Conservation (phyloP, 2,888 invertebrate genomes). For the Lycaena phlaeas region DNA sequence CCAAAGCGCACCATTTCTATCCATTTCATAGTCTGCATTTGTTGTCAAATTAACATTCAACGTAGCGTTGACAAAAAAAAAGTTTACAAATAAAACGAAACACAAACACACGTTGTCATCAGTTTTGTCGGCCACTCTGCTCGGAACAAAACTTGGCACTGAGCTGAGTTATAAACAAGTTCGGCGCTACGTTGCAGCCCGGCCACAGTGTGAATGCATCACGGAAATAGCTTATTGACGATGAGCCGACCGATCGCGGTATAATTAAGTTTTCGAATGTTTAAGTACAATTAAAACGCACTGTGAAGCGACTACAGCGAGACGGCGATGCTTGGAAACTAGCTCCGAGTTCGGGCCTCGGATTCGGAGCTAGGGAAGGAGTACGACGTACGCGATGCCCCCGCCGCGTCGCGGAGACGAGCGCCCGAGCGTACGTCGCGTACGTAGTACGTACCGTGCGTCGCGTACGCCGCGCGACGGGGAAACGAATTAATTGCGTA, state of each 20-base stretch:
- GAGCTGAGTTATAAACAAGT: conserved; percentile 53
- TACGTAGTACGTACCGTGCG: background rate
- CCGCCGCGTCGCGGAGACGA: conserved; percentile 30
- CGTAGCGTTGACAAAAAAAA: conserved; percentile 12
- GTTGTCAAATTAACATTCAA: conserved; percentile 18
- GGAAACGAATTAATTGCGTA: conserved; percentile 5
- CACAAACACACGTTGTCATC: conserved; percentile 28
- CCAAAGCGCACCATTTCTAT: conserved; percentile 64
- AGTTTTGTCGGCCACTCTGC: conserved; percentile 52
- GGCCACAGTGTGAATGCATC: conserved; percentile 34
- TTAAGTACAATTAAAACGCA: too few relatives aligned
- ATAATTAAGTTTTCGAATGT: conserved; percentile 22
- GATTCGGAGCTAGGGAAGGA: conserved; percentile 44
- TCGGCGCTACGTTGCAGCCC: conserved; percentile 26
- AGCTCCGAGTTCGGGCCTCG: too few relatives aligned
- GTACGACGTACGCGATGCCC: conserved; percentile 33
- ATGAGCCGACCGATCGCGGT: conserved; percentile 21
- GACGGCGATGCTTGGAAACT: conserved; percentile 42
- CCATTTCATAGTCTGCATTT: conserved; percentile 65
- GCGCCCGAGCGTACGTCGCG: conserved; percentile 14
- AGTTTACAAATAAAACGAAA: conserved; percentile 25
- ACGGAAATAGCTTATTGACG: conserved; percentile 27
- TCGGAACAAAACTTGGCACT: conserved; percentile 36
- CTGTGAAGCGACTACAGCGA: conserved; percentile 34
- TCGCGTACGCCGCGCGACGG: background rate